Evolutionary conservation across 2,797 vertebrate genomes (phyloP).

Genomic region (Anableps anableps): DNA sequence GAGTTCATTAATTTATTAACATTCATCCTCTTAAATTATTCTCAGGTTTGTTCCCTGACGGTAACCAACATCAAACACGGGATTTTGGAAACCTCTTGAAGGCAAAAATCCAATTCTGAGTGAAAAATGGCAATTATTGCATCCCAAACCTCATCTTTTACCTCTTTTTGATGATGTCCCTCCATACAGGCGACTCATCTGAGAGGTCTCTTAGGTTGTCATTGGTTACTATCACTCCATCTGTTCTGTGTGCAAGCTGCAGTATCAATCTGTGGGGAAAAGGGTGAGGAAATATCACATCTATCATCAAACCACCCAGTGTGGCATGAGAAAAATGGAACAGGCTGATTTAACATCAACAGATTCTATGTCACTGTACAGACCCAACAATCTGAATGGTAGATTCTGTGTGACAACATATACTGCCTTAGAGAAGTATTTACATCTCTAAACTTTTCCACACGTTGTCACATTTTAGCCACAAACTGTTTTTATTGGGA

Average conservation of each 20-base stretch:
- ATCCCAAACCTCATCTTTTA: background rate
- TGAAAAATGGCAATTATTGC: background rate
- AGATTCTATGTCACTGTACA: too few relatives aligned
- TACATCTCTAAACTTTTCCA: background rate
- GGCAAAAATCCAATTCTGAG: background rate
- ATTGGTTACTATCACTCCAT: slow-evolving; percentile 91
- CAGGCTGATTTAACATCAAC: too few relatives aligned
- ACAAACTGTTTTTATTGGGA: background rate
- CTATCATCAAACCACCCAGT: too few relatives aligned
- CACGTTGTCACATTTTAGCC: background rate
- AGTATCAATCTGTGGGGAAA: slow-evolving; percentile 84
- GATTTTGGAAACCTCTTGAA: background rate
- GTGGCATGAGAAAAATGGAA: too few relatives aligned
- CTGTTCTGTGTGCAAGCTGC: slow-evolving; percentile 82
- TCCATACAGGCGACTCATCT: slow-evolving; percentile 85
- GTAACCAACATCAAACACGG: background rate
- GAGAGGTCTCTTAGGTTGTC: slow-evolving; percentile 90
- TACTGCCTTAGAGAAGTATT: background rate
- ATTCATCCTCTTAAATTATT: background rate
- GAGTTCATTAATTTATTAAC: background rate
- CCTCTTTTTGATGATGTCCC: slow-evolving; percentile 90
- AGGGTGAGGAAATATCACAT: background rate
- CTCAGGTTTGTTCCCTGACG: background rate
- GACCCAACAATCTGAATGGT: background rate
- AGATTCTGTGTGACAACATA: too few relatives aligned